Base-by-base conservation (phyloP, 2,113 vertebrate species). In the Chloropsis hardwickii region DNA sequence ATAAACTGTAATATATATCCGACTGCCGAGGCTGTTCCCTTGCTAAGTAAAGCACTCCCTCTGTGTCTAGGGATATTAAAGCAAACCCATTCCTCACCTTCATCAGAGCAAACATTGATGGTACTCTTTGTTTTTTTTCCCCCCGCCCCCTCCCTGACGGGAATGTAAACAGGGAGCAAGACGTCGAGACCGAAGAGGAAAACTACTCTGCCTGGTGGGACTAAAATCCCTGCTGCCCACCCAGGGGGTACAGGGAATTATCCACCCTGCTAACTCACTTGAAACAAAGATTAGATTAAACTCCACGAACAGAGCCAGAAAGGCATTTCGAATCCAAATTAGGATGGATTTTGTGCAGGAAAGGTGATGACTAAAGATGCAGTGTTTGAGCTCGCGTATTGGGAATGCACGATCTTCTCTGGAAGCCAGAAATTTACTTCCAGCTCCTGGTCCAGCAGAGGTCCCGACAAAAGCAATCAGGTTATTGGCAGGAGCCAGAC, bases 401-500 rank as follows among this genome's bases (percentile, higher is more conserved):
- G 50, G 92, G 90, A 76, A 91, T 0, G 13, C 39, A 8, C 18
- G 72, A 47, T 64, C 48, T 48, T 29, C 3, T 2, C 76, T 82
- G 74, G 53, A 62, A 80, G 58, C 47, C 51, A 62, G 64, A 31
- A 57, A 78, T 33, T 37, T 81, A 92, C 96, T 83, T 76, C 39
- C 33, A 65, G 25, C 53, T 83, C 37, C 23, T 69, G 10, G 61
- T 50, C 78, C 51, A 80, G 74, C 7, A 3, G 71, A 88, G 54
- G 40, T 23, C 60, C 51, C 8, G 3, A 78, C 31, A 80, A 90
- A 81, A 93, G 48, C 84, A 92, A 94, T 92, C 69, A 40, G 23
- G 88, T 76, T 93, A 56, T 88, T 92, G 95, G 88, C 96, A 88
- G 79, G 12, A 76, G 85, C 14, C 71, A 62, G 87, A 22, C 54